phyloP scores from a whole-genome alignment of 2,113 vertebrate species.

The Psittacara wagleri region DNA sequence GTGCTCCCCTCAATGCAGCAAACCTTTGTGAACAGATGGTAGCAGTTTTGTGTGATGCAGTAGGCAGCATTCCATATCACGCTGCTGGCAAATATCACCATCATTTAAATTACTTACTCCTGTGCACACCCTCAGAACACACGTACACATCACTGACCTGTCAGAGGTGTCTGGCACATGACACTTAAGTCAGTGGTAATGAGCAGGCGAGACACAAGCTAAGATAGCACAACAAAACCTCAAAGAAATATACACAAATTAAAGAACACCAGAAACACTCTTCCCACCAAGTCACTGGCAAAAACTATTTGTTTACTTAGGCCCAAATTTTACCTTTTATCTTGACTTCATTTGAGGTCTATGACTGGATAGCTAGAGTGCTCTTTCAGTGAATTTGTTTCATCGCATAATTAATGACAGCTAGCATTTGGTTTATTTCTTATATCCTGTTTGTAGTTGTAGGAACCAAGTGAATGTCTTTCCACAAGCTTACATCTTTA shows the following conservation, averaged over 20 bases:
- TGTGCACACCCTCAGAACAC: background rate
- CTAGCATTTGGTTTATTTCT: background rate
- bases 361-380: background rate
- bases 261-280: background rate
- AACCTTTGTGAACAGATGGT: constrained; percentile 52
- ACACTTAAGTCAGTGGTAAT: background rate
- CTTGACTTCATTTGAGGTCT: background rate
- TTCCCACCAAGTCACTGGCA: background rate
- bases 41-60: constrained; percentile 17
- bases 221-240: background rate
- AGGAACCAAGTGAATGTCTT: background rate
- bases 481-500: background rate
- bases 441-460: background rate
- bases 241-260: background rate
- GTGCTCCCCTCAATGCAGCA: background rate
- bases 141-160: background rate
- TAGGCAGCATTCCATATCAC: constrained; percentile 50
- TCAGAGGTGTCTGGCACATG: background rate
- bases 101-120: background rate
- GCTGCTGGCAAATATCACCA: constrained; percentile 19
- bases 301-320: background rate
- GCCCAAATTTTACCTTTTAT: background rate
- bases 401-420: background rate
- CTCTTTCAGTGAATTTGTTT: background rate
- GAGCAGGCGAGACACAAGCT: background rate